Evolutionary conservation across 2,888 invertebrate genomes (phyloP).

Genomic region (Archips crataeganus): DNA sequence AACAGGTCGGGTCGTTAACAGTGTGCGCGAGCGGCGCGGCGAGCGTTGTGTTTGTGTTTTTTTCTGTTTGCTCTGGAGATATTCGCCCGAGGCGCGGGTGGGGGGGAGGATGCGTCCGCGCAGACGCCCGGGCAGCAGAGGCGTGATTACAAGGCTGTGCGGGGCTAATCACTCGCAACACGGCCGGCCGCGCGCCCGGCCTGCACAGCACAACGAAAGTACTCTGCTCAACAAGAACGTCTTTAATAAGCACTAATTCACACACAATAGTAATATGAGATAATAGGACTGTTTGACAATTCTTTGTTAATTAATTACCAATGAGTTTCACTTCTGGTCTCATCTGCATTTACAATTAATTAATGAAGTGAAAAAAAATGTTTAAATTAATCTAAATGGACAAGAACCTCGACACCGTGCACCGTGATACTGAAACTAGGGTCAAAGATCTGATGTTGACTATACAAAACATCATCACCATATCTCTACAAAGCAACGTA

Average conservation of each 20-base stretch:
- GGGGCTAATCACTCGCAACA: slow-evolving; percentile 81
- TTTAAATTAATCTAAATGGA: no score
- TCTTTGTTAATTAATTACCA: no score
- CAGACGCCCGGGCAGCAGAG: slow-evolving; percentile 81
- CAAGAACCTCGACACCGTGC: no score
- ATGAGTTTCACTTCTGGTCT: no score
- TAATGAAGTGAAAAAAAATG: no score
- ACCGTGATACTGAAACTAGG: no score
- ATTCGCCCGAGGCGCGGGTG: slow-evolving; percentile 65
- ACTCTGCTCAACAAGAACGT: not conserved
- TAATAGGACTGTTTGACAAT: no score
- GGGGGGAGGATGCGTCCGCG: slow-evolving; percentile 64
- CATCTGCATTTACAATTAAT: no score
- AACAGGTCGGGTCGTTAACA: slow-evolving; percentile 83
- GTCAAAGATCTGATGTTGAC: no score
- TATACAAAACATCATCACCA: no score
- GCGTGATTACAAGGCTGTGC: slow-evolving; percentile 82
- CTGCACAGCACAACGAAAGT: slow-evolving; percentile 53
- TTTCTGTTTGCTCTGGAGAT: slow-evolving; percentile 78
- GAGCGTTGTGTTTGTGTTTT: slow-evolving; percentile 67
- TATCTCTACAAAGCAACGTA: no score
- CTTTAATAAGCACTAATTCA: not conserved
- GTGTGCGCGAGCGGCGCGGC: slow-evolving; percentile 62
- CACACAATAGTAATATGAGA: no score
- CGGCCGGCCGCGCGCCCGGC: slow-evolving; percentile 54